Evolutionary conservation across 1,140 invertebrate species (phyloP), one percentile per base, ranked within the genome.

Genomic region (Brachionus sp.): DNA sequence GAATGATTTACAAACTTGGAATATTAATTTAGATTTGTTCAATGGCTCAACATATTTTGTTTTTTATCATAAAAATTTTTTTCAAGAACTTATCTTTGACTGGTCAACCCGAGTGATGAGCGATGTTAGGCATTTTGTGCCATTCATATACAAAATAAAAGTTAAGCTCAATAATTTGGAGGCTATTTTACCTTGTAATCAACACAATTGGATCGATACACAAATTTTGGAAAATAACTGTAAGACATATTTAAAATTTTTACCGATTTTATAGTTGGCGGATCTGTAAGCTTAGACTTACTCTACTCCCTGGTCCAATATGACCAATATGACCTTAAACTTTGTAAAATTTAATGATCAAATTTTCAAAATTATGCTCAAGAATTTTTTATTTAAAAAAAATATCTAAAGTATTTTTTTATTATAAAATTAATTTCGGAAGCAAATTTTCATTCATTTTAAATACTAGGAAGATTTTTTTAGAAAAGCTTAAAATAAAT

Each of bases 161-260:
- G 90, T 99, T 50, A 90, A 95, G 0, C 89, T 98, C 5, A 96
- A 98, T 88, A 86, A 90, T 84, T 98, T 98, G 90, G 96, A 99
- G 89, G 90, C 98, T 2, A 92, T 98, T 0, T 95, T 95, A 57
- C 88, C 97, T 7, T 93, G 95, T 84, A 99, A 98, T 90, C 95
- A 98, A 87, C 95, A 95, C 87, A 99, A 99, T 89, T 99, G 96
- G 97, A 94, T 99, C 85, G 97, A 99, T 88, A 88, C 88, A 19
- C 84, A 86, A 25, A 86, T 88, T 12, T 94, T 95, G 89, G 95
- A 97, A 90, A 98, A 98, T 89, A 80, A 80, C 9, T 88, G 92
- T 92, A 88, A 87, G 86, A 46, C n/a, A 12, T 46, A 2, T 46
- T 12, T 46, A 1, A 2, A 12, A 12, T 46, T 12, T 12, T 46